Evolutionary conservation across 2,888 invertebrate genomes (phyloP).

Genomic region (Polymixis lichenea): DNA sequence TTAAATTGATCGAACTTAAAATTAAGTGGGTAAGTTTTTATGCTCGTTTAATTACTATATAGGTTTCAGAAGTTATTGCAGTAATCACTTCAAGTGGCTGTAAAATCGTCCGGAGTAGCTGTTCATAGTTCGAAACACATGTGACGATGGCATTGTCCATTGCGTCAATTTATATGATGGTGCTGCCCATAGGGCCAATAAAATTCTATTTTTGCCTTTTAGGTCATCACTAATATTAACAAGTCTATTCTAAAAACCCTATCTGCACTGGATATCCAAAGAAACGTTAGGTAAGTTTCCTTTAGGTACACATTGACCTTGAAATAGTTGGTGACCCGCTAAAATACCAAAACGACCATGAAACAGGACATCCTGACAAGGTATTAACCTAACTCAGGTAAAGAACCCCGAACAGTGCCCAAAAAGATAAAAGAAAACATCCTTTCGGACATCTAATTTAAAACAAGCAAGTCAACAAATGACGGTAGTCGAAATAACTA

Average conservation of each 20-base stretch:
- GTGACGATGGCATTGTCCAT: not conserved
- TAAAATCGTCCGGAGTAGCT: not conserved
- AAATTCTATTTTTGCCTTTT: not conserved
- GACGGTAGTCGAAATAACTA: constrained; percentile 88
- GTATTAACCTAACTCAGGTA: constrained; percentile 46
- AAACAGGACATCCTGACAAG: constrained; percentile 21
- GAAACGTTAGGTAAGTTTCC: not conserved
- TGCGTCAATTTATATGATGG: not conserved
- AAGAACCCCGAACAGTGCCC: constrained; percentile 41
- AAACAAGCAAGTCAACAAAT: constrained; percentile 84
- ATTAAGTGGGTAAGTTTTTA: not conserved
- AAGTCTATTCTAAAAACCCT: not conserved
- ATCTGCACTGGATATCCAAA: not conserved
- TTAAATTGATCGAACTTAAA: not conserved
- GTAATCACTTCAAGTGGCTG: not conserved
- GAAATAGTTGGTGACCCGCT: not conserved
- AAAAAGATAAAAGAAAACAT: constrained; percentile 72
- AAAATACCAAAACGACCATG: constrained; percentile 15
- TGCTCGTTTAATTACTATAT: not conserved
- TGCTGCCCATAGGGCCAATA: not conserved
- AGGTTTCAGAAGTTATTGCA: not conserved
- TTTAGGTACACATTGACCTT: constrained; percentile 8
- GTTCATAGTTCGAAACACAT: not conserved
- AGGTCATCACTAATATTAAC: not conserved
- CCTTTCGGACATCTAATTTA: constrained; percentile 81